Evolutionary conservation across 2,888 invertebrate species (phyloP), one percentile per base, ranked within the genome.

Genomic region (Caenorhabditis uteleia): DNA sequence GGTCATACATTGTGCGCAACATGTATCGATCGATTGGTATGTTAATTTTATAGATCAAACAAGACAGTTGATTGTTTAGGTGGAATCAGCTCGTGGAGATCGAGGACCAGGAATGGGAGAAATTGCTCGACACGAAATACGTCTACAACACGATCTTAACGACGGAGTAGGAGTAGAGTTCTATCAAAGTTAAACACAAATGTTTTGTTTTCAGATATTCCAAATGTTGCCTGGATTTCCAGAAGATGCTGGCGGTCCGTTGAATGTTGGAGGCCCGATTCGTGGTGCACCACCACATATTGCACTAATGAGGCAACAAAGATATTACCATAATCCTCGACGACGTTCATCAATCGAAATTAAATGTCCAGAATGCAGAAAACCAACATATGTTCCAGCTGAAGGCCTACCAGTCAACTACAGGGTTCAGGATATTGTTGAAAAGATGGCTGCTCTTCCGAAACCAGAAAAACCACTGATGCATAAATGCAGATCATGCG

Each of bases 351-450:
- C 44, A 12, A 56, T 49, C 1, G 44, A 55, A 8, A 69, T 72
- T 44, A 54, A 56, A 31, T 72, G 72, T 47, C 72, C 72, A 18
- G 72, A 72, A 40, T 72, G 72, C 51, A 26, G 72, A 38, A 54
- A 59, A n/a, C 44, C 44, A 5, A 72, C 72, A 5, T 16, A 38
- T 18, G 67, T 72, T 0, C 72, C 72, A 0, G 18, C 39, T 1
- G 68, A 59, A 14, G 72, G 72, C 14, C 53, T 72, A 3, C 69
- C 72, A 2, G 43, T 64, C 36, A 64, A 64, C 36, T 64, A 58
- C 27, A 39, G 64, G 16, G 58, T 64, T 6, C 64, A 64, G 31
- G 64, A 58, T 21, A 53, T 64, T 8, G 64, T 64, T n/a, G 40
- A 27, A 4, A 57, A 58, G 36, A 46, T 64, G 43, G 40, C 64